Evolutionary conservation across 2,888 invertebrate genomes (phyloP), one percentile per base, ranked within the genome.

Genomic region (Apodemia hepburni): DNA sequence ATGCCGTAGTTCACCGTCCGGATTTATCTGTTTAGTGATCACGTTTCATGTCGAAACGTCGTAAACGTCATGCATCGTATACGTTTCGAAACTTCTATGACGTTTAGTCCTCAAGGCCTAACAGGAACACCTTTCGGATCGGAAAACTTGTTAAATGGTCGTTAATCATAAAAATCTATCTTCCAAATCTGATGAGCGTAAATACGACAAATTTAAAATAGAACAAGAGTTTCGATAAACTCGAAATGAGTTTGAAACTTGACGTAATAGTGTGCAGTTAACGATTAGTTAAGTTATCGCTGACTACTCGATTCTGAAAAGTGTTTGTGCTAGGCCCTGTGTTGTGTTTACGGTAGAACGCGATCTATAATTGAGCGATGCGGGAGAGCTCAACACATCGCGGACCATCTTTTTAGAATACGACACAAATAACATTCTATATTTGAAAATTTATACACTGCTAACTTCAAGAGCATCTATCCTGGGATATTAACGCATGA

Each of bases 341-440:
- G 77, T 72, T 71, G 73, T 77, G 79, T 82, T 83, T 79, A 82
- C 86, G 78, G 84, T 82, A 82, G 76, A 77, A 75, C 88, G 81
- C 80, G 86, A 84, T 85, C 90, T 91, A 91, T 89, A 87, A 91
- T 87, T 87, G 89, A 87, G 83, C 91, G 87, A 89, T 86, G 90
- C 88, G 89, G 91, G 91, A 91, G 91, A 90, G 88, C 85, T 89
- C 85, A 87, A 87, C 87, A 87, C 87, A 90, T 87, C 87, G 85
- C 87, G 82, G 88, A 88, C 85, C 88, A 91, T 90, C 90, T 90
- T 91, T 91, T 90, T 91, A 90, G 90, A 90, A 89, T 87, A 87
- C 87, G 85, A 90, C 90, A 89, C 88, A 89, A 91, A 91, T 91
- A 91, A 89, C 89, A 82, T 89, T 90, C 90, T 91, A 91, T 88